Conservation (phyloP, 1,140 invertebrate genomes). For the Helicoverpa zea region DNA sequence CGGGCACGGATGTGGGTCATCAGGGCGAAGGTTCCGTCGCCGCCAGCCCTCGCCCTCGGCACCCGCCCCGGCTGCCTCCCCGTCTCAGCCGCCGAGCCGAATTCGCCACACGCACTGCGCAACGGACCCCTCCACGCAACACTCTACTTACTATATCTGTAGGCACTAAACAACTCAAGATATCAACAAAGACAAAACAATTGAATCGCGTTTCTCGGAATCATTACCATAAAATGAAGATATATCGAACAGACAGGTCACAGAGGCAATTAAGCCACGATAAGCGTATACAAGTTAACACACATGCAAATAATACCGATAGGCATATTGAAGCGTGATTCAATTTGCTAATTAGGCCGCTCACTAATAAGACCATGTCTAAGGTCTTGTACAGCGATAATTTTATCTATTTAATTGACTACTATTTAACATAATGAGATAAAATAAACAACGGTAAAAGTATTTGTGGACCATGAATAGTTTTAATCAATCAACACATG, state of each 20-base stretch:
- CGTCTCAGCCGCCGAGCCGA: slow-evolving; percentile 58
- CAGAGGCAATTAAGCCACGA: slow-evolving; percentile 68
- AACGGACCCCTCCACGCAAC: slow-evolving; percentile 52
- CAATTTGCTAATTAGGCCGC: slow-evolving; percentile 65
- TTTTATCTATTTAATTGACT: slow-evolving; percentile 51
- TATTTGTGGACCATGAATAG: neutral
- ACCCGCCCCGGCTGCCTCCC: slow-evolving; percentile 53
- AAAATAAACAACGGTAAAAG: slow-evolving; percentile 7
- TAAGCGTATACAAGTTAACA: slow-evolving; percentile 63
- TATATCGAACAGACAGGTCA: slow-evolving; percentile 73
- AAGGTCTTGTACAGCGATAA: slow-evolving; percentile 55
- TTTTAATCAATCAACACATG: neutral
- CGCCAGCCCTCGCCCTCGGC: slow-evolving; percentile 64
- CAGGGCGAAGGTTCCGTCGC: slow-evolving; percentile 63
- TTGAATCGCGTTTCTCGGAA: slow-evolving; percentile 65
- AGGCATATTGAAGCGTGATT: slow-evolving; percentile 58
- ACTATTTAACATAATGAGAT: slow-evolving; percentile 4
- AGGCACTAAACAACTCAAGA: slow-evolving; percentile 36
- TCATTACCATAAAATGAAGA: slow-evolving; percentile 61
- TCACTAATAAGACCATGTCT: slow-evolving; percentile 57
- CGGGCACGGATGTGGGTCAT: slow-evolving; percentile 63
- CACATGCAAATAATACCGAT: slow-evolving; percentile 56
- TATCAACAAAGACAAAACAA: slow-evolving; percentile 61
- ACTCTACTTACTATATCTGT: slow-evolving; percentile 38
- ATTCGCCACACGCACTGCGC: slow-evolving; percentile 63